These are phyloP conservation scores for Holothuria scabra DNA, from an alignment of 53 echinoderm and acorn worm genomes.

Conservation along the genomic window DNA sequence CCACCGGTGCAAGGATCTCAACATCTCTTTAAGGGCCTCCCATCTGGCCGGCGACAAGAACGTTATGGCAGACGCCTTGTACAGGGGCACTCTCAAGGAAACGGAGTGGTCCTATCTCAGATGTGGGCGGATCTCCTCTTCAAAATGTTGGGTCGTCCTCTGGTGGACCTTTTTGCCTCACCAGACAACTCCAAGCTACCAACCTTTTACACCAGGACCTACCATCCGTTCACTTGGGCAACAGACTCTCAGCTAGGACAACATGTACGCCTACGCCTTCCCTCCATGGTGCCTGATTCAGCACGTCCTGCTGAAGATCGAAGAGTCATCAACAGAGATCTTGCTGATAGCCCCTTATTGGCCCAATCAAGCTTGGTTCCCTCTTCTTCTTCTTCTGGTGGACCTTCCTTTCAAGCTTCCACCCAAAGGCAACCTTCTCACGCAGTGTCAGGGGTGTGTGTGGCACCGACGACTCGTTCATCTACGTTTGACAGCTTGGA, in stretches of 20 bases:
- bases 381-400: not conserved
- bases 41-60: constrained; percentile 50
- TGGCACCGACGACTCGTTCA: not conserved
- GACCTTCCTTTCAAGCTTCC: not conserved
- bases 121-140: not conserved
- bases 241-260: constrained; percentile 43
- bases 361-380: constrained; percentile 58
- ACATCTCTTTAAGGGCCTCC: not conserved
- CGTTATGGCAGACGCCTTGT: constrained; percentile 43
- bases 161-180: constrained; percentile 41
- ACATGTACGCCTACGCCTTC: constrained; percentile 50
- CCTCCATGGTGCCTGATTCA: constrained; percentile 43
- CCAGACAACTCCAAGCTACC: constrained; percentile 33
- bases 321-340: not conserved
- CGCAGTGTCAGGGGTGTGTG: too few relatives aligned
- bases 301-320: constrained; percentile 18
- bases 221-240: constrained; percentile 22
- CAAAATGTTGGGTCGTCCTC: not conserved
- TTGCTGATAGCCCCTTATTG: constrained; percentile 62
- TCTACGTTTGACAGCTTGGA: not conserved
- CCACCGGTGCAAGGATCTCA: not conserved
- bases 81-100: not conserved
- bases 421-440: too few relatives aligned
- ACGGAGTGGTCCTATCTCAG: constrained; percentile 21
- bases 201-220: constrained; percentile 37